Conservation (phyloP, 2,888 invertebrate species). For the Octonoba sinensis region DNA sequence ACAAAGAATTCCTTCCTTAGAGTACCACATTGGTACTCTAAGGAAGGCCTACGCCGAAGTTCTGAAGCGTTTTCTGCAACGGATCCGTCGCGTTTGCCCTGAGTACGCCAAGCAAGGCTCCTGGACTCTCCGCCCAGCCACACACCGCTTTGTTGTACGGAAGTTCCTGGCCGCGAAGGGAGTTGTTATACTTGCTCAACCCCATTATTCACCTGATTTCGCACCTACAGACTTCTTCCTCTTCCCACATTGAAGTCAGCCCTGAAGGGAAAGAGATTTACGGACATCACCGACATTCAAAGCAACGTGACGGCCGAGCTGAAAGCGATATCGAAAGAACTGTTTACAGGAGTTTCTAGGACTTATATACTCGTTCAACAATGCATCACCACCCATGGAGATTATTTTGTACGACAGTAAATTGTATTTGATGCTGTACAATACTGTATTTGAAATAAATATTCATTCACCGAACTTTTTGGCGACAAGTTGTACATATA, state of each 20-base stretch:
- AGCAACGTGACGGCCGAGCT: no score
- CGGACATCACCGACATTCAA: no score
- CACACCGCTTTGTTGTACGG: background rate
- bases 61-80: background rate
- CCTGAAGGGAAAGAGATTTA: no score
- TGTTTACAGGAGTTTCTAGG: slow-evolving; percentile 1
- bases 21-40: background rate
- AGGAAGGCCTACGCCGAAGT: background rate
- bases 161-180: background rate
- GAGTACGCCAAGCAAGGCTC: background rate
- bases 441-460: background rate
- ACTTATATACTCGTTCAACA: slow-evolving; percentile 9
- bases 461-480: slow-evolving; percentile 18
- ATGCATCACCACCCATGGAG: background rate
- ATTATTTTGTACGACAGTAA: slow-evolving; percentile 16
- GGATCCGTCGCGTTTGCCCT: background rate
- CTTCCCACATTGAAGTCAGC: slow-evolving; percentile 5
- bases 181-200: background rate
- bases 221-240: background rate
- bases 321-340: no score
- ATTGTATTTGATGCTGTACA: background rate
- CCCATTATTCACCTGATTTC: background rate
- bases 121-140: background rate
- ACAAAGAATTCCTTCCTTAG: background rate
- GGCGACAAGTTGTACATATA: slow-evolving; percentile 1